Base-by-base conservation (phyloP, 1,140 invertebrate species). In the Rhyacophila brunnea region DNA sequence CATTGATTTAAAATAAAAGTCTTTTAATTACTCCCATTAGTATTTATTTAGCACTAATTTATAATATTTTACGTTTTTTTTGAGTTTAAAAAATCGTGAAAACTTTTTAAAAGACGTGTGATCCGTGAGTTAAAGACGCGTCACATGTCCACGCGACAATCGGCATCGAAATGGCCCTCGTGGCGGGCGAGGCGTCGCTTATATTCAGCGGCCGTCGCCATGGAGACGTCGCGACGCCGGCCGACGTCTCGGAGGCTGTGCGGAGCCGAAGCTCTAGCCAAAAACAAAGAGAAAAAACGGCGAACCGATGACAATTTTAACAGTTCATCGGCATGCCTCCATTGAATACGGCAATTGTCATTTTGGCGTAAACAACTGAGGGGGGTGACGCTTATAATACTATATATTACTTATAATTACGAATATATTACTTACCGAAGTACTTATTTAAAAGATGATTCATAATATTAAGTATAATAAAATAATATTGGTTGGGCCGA, bases 231-330 rank as follows among this genome's bases (percentile, higher is more conserved):
- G 43, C 32, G 54, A 57, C 54, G 54, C 44, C 54, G 32, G n/a
- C 10, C 47, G 53, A 20, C 55, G 60, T 57, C 54, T 44, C 54
- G 54, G 38, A 49, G 60, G 60, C 54, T 40, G 23, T 5, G 9
- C 9, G 23, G 23, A 28, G 23, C 23, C 32, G 53, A 56, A n/a
- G 15, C 40, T 55, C 34, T 36, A 23, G 55, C 44, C 53, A 46
- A 62, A 57, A 62, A 62, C 60, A 62, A 62, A 62, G 60, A 32
- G 32, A 54, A 43, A 36, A 32, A 45, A 52, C 52, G 15, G 49
- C 45, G 15, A 15, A 49, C 20, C 51, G 17, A 53, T 42, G 28
- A 53, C 18, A 17, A 17, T 44, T 53, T 45, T 18, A 54, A 54
- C 51, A 54, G 51, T 54, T 54, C 51, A 54, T 45, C 42, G 51